Evolutionary conservation across 35 echinoderm and acorn worm species (phyloP).

Genomic region (Lytechinus variegatus): DNA sequence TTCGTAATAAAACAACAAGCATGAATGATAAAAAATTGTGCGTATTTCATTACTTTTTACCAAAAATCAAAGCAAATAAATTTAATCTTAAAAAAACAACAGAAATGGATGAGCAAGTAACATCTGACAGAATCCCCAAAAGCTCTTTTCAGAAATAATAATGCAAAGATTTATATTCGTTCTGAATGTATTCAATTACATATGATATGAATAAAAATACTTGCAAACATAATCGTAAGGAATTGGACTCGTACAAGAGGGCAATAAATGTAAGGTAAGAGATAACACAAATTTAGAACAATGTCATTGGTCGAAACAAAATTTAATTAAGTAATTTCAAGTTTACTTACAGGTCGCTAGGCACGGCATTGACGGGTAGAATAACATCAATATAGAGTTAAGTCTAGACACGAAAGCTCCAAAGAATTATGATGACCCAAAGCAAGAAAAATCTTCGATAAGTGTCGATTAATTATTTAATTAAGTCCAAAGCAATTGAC

Average conservation of each 20-base stretch:
- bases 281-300: background rate
- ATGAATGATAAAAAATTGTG: too few species aligned
- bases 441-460: background rate
- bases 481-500: background rate
- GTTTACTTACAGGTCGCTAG: slow-evolving; percentile 30
- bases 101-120: too few species aligned
- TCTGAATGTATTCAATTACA: too few species aligned
- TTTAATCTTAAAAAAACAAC: too few species aligned
- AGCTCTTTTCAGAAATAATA: too few species aligned
- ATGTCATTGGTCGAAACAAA: background rate
- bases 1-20: too few species aligned
- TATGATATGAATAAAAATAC: too few species aligned
- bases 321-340: background rate
- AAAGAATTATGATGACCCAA: background rate
- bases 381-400: slow-evolving; percentile 3
- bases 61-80: too few species aligned
- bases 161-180: too few species aligned
- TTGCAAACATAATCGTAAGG: too few species aligned
- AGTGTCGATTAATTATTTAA: background rate
- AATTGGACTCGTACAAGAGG: background rate
- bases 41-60: too few species aligned
- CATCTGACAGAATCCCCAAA: too few species aligned
- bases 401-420: background rate
- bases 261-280: background rate
- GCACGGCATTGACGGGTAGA: slow-evolving; percentile 34